Base-by-base conservation (phyloP, 2,113 vertebrate species). In the Epinephelus moara region DNA sequence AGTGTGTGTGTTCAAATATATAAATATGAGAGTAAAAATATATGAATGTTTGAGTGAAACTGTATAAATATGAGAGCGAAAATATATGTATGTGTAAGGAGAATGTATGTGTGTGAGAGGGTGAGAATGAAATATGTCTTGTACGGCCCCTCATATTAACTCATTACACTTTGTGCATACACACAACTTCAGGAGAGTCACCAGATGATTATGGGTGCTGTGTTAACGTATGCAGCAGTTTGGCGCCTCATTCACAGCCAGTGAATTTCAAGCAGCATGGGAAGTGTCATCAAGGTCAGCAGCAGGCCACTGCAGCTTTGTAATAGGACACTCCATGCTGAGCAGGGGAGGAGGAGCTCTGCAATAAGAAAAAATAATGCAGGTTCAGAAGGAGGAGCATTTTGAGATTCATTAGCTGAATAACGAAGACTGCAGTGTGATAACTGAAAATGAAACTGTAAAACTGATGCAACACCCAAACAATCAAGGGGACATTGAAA, bases 321-420 rank as follows among this genome's bases (percentile, higher is more conserved):
- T 71, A 94, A 92, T 60, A 95, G 84, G 83, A 91, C 57, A 92
- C 93, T 94, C 86, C 85, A 91, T 0, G 91, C 93, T 11, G 93
- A 94, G 87, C 95, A 96, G 13, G 89, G 73, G 2, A 79, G 79
- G 50, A 91, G 85, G 7, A 82, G 89, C 85, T 81, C 95, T 96
- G 90, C 75, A 70, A 88, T 79, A 42, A 82, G 55, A 85, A 64
- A 42, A 69, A 82, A 73, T 23, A 49, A 86, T 55, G 61, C 78
- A 82, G 55, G 27, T 80, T 85, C 67, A 80, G 64, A 68, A 63
- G 59, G 66, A 55, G 42, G 23, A 63, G 52, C 9, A 47, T 50
- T 76, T 72, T 63, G 2, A 70, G 6, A 10, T 23, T 27, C 4
- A 66, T 78, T 33, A 23, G 63, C 10, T 81, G 9, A 78, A 62